These are phyloP conservation scores for Laterallus jamaicensis DNA, from an alignment of 2,113 vertebrate species.

Conservation along the genomic window DNA sequence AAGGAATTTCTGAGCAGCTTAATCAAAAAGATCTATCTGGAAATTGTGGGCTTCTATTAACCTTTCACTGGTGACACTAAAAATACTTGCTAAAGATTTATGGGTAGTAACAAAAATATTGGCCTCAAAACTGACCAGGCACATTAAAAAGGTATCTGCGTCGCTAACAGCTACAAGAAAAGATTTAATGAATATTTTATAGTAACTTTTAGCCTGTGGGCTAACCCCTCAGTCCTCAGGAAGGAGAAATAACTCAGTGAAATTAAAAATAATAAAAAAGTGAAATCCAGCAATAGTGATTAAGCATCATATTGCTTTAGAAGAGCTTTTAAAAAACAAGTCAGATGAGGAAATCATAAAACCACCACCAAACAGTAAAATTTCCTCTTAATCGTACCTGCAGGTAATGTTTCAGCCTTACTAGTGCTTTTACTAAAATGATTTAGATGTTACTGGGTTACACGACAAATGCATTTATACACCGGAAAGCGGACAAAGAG, in stretches of 20 bases:
- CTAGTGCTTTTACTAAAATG: conserved; percentile 18
- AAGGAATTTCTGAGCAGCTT: conserved; percentile 64
- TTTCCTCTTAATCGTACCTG: neutral
- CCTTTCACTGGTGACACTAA: conserved; percentile 66
- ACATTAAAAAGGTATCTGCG: conserved; percentile 57
- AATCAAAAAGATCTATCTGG: conserved; percentile 54
- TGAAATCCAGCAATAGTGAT: neutral
- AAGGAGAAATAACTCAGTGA: neutral
- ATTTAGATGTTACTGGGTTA: conserved; percentile 11
- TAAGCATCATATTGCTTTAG: neutral
- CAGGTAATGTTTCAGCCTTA: conserved; percentile 25
- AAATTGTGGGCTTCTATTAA: conserved; percentile 70
- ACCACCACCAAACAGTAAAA: neutral
- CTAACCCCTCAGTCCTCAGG: neutral
- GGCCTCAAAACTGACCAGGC: conserved; percentile 58
- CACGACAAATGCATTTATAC: neutral
- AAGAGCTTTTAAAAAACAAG: neutral
- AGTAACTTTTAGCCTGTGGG: neutral
- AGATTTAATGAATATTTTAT: conserved; percentile 42
- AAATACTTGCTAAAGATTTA: conserved; percentile 72
- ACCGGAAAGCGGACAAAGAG: neutral
- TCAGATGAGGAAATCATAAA: neutral
- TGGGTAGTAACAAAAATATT: conserved; percentile 41
- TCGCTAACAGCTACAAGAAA: conserved; percentile 28
- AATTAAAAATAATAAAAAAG: neutral